A percentile compares a stretch with the other conserved stretches of the same genome.
phyloP scores from a whole-genome alignment of 2,113 vertebrate species.

The Perca fluviatilis region DNA sequence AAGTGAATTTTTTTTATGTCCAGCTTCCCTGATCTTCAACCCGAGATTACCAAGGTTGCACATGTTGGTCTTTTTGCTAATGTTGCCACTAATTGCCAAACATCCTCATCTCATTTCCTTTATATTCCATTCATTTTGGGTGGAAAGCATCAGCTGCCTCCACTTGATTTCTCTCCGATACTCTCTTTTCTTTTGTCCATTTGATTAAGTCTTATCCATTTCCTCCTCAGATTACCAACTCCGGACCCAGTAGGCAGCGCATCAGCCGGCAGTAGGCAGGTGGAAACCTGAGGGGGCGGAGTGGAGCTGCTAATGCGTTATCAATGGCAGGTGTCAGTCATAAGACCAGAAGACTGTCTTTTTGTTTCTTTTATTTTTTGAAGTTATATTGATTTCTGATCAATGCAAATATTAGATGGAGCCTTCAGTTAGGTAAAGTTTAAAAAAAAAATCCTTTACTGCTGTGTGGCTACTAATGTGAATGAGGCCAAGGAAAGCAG shows the following conservation, averaged over 20 bases:
- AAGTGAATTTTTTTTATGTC: constrained; percentile 57
- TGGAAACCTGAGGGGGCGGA: constrained; percentile 67
- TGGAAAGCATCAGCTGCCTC: constrained; percentile 80
- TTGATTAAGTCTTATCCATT: constrained; percentile 82
- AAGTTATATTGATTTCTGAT: constrained; percentile 64
- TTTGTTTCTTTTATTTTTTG: constrained; percentile 40
- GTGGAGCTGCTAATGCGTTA: constrained; percentile 60
- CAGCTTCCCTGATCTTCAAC: constrained; percentile 50
- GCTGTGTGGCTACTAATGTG: constrained; percentile 29
- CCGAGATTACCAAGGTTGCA: constrained; percentile 65
- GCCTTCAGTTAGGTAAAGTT: constrained; percentile 30
- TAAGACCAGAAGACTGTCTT: constrained; percentile 62
- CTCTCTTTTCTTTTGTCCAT: constrained; percentile 65
- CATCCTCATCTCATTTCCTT: constrained; percentile 82
- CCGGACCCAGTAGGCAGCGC: constrained; percentile 84
- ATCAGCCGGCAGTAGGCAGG: constrained; percentile 60
- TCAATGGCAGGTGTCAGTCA: constrained; percentile 74
- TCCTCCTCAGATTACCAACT: constrained; percentile 87
- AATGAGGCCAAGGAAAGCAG: constrained; percentile 45
- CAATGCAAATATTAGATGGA: constrained; percentile 65
- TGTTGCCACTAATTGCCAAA: constrained; percentile 78
- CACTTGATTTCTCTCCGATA: constrained; percentile 66
- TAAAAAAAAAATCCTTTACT: constrained; percentile 23
- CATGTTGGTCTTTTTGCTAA: constrained; percentile 74
- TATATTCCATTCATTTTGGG: constrained; percentile 72